phyloP scores from a whole-genome alignment of 2,797 vertebrate species.

The Channa striata region DNA sequence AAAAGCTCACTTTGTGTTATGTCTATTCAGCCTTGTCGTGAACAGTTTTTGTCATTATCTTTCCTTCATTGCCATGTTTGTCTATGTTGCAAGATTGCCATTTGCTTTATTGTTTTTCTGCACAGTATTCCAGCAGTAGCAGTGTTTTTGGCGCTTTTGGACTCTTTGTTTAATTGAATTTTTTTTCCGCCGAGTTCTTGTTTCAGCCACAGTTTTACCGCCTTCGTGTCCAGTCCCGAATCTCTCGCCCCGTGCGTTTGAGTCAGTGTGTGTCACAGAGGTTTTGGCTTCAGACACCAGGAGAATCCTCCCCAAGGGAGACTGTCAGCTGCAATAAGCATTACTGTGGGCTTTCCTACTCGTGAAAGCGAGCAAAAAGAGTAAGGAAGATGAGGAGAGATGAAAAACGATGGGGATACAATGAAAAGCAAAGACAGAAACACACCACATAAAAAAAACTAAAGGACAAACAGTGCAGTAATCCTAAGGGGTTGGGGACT shows the following conservation, averaged over 20 bases:
- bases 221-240: conserved; percentile 27
- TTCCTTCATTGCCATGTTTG: conserved; percentile 11
- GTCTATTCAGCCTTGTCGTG: neutral
- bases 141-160: neutral
- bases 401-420: conserved; percentile 24
- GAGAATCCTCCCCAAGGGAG: conserved; percentile 69
- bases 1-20: conserved; percentile 6
- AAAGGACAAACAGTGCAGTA: neutral
- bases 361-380: conserved; percentile 38
- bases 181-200: neutral
- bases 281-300: conserved; percentile 69
- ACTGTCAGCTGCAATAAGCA: conserved; percentile 67
- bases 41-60: conserved; percentile 5
- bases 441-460: conserved; percentile 11
- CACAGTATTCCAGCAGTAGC: conserved; percentile 15
- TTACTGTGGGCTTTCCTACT: conserved; percentile 53
- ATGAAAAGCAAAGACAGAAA: conserved; percentile 32
- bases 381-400: conserved; percentile 28
- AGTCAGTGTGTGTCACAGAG: conserved; percentile 61
- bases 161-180: neutral
- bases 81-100: neutral
- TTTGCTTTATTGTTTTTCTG: conserved; percentile 8
- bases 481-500: conserved; percentile 1
- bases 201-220: conserved; percentile 25
- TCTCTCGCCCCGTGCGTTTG: conserved; percentile 43